Conservation (phyloP, 2,113 vertebrate species). For the Chlorocebus sabaeus region DNA sequence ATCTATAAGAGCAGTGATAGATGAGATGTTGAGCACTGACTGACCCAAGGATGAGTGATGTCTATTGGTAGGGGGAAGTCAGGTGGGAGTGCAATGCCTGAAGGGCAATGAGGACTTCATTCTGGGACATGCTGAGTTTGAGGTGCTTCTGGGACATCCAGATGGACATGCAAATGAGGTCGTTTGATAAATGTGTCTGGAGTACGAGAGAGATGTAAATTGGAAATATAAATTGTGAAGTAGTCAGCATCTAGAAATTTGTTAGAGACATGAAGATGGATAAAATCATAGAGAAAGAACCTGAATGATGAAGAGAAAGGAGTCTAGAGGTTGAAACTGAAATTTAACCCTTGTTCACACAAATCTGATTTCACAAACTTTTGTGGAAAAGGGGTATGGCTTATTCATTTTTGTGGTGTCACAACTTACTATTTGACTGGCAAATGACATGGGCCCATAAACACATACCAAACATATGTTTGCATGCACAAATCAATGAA, state of each 20-base stretch:
- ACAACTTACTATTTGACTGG: background rate
- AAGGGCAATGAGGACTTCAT: background rate
- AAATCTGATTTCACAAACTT: background rate
- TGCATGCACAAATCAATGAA: background rate
- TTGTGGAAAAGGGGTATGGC: background rate
- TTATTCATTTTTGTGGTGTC: background rate
- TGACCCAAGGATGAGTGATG: rapidly evolving
- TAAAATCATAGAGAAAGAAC: background rate
- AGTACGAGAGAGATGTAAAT: conserved; percentile 13
- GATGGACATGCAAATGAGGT: conserved; percentile 49
- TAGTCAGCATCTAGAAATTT: background rate
- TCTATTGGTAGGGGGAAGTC: rapidly evolving
- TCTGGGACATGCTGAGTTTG: background rate
- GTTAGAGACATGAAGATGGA: background rate
- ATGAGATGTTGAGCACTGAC: background rate
- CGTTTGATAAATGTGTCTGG: conserved; percentile 43
- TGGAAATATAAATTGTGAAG: conserved; percentile 29
- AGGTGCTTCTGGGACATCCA: conserved; percentile 49
- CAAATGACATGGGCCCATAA: background rate
- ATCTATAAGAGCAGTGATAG: background rate
- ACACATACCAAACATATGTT: background rate
- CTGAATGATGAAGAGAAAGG: background rate
- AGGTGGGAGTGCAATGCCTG: background rate
- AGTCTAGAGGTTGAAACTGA: background rate
- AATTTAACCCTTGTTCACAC: background rate